Evolutionary conservation across 1,140 invertebrate genomes (phyloP), one percentile per base, ranked within the genome.

Genomic region (Zaprionus ornatus): DNA sequence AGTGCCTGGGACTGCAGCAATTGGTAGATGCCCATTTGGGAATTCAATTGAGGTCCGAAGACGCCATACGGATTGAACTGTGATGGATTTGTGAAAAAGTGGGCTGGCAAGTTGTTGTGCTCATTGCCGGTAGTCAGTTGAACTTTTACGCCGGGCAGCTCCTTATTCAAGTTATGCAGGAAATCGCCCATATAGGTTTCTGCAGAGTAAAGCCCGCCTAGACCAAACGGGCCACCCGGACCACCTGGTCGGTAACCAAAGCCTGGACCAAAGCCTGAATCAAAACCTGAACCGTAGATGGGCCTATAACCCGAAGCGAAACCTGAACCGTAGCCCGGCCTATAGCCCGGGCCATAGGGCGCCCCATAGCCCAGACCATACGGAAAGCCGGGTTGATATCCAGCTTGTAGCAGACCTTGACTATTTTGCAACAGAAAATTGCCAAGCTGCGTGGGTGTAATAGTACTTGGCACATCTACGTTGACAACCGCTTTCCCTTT

Each of bases 141-240:
- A 23, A 75, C 40, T 12, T 13, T 37, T 1, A 75, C 13, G 1
- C 57, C 40, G 15, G 66, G 59, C n/a, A 70, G 35, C 7, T 21
- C 32, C 23, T 62, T 74, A 4, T 62, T 12, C 10, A 50, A 23
- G 6, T 7, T 50, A 1, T 23, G 9, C 0, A 50, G 6, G 19
- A 50, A 50, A 9, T 13, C 45, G 19, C 0, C 12, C 17, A 50
- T 0, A 13, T 23, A 1, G 19, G 45, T 10, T 48, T 21, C 15
- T 1, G 15, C 15, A 42, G 17, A 6, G 29, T 29, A 19, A 17
- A 23, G 19, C 10, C 55, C 55, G 50, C 17, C 17, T 3, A 4
- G 45, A 6, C 12, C 42, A 45, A 12, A 10, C 9, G 29, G 29
- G 29, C 29, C 29, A 17, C 7, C 40, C n/a, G n/a, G 40, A 45